phyloP scores from a whole-genome alignment of 2,113 vertebrate genomes.

The Procapra przewalskii region DNA sequence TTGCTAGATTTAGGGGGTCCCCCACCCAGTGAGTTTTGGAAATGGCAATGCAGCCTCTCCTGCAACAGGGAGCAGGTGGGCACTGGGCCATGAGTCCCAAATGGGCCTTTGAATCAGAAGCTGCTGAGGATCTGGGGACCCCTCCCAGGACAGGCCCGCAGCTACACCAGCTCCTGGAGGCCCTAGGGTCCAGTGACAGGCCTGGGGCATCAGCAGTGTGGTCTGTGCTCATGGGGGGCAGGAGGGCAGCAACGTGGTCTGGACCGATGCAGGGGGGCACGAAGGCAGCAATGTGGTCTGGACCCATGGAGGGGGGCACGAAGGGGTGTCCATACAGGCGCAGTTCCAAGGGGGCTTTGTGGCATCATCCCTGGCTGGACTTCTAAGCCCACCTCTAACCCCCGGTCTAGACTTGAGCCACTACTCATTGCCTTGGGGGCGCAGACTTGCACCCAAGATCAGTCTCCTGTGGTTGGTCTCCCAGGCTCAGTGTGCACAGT shows the following conservation, averaged over 20 bases:
- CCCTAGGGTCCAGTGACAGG: rapidly evolving
- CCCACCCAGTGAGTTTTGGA: not conserved
- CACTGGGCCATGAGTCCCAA: not conserved
- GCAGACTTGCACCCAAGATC: not conserved
- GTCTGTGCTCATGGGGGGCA: not conserved
- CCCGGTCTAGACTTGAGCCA: rapidly evolving
- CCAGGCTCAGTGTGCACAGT: rapidly evolving
- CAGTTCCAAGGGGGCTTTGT: not conserved
- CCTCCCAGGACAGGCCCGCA: too few relatives aligned
- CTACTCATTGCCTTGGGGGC: rapidly evolving
- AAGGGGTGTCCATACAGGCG: rapidly evolving
- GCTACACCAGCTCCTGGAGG: not conserved
- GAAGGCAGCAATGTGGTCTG: not conserved
- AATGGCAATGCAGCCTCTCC: not conserved
- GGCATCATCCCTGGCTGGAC: not conserved
- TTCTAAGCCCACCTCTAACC: not conserved
- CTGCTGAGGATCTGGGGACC: not conserved
- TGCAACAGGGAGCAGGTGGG: not conserved
- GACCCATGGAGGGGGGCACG: rapidly evolving
- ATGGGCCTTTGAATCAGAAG: not conserved
- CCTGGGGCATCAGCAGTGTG: rapidly evolving
- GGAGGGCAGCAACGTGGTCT: too few relatives aligned
- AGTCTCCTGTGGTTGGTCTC: rapidly evolving
- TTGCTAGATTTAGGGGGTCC: not conserved
- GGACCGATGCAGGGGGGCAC: rapidly evolving